Conservation (phyloP, 1,140 invertebrate genomes). For the Tetramorium parvispinum region DNA sequence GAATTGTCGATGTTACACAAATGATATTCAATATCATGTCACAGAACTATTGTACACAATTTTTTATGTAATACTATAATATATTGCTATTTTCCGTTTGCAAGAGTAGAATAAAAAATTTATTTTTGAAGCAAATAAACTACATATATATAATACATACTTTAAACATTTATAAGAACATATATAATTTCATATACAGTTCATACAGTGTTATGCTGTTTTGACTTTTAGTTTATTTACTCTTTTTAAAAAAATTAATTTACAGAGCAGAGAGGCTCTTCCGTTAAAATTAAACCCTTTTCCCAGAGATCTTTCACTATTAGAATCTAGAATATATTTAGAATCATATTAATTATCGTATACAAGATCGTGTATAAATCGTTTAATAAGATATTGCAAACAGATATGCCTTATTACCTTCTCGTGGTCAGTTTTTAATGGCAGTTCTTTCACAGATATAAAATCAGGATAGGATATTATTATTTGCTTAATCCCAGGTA, state of each 20-base stretch:
- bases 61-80: not conserved
- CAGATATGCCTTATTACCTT: slow-evolving; percentile 85
- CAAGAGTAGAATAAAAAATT: not conserved
- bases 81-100: not conserved
- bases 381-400: not conserved
- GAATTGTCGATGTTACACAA: not conserved
- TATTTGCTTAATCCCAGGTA: slow-evolving; percentile 90
- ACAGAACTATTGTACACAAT: not conserved
- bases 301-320: slow-evolving; percentile 90
- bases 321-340: slow-evolving; percentile 85
- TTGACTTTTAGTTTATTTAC: not conserved
- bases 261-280: slow-evolving; percentile 84
- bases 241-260: not conserved
- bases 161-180: not conserved
- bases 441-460: slow-evolving; percentile 90
- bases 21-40: not conserved
- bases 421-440: slow-evolving; percentile 87
- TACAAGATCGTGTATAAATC: slow-evolving; percentile 2
- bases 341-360: slow-evolving; percentile 10
- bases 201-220: not conserved
- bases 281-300: slow-evolving; percentile 89
- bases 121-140: not conserved
- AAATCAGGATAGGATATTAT: slow-evolving; percentile 92
- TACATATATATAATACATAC: not conserved
- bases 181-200: too few species aligned